Evolutionary conservation across 2,113 vertebrate genomes (phyloP).

Genomic region (Rhynchopsitta pachyrhyncha): DNA sequence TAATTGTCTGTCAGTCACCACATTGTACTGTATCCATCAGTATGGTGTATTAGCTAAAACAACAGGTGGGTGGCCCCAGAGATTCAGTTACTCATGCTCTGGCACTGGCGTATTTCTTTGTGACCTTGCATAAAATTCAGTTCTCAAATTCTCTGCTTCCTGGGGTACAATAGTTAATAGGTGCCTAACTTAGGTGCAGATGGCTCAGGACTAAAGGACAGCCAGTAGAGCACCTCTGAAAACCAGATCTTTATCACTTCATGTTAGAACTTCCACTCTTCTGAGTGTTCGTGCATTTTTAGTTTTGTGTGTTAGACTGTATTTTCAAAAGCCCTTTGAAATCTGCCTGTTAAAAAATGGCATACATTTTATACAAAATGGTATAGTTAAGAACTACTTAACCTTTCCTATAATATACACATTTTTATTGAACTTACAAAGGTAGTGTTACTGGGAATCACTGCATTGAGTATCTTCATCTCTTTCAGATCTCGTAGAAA

Average conservation of each 20-base stretch:
- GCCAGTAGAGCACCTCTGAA: background rate
- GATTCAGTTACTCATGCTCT: background rate
- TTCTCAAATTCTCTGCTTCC: background rate
- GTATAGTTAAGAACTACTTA: background rate
- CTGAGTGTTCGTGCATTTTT: background rate
- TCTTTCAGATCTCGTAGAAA: slow-evolving; percentile 94
- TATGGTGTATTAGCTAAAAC: background rate
- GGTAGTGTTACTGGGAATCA: background rate
- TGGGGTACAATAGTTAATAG: background rate
- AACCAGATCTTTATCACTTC: background rate
- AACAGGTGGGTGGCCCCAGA: background rate
- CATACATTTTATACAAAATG: too few species aligned
- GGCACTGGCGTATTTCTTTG: background rate
- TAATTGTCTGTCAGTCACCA: background rate
- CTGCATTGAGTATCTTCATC: slow-evolving; percentile 50
- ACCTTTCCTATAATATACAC: background rate
- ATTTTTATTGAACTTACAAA: background rate
- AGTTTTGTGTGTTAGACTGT: background rate
- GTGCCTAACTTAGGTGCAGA: background rate
- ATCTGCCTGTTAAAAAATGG: background rate
- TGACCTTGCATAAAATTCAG: background rate
- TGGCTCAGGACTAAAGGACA: background rate
- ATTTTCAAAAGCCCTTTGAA: background rate
- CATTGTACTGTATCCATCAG: background rate
- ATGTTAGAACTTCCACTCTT: background rate